Conservation (phyloP, 2,888 invertebrate species). For the Hirtodrosophila alboralis region DNA sequence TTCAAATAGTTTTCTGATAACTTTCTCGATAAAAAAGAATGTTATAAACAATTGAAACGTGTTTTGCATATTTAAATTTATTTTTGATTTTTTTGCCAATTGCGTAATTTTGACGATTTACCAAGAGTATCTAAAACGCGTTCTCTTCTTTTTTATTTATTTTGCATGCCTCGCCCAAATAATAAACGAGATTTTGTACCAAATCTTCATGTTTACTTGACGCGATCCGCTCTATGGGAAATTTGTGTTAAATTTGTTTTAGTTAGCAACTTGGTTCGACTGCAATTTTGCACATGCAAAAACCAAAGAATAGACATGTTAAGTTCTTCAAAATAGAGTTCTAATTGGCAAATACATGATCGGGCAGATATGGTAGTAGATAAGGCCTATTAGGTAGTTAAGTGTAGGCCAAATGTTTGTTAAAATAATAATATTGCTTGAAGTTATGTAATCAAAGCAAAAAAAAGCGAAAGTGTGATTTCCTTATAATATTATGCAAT, state of each 20-base stretch:
- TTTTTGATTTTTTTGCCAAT: constrained; percentile 15
- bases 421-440: constrained; percentile 23
- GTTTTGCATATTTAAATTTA: constrained; percentile 32
- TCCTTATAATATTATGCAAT: constrained; percentile 27
- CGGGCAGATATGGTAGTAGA: not conserved
- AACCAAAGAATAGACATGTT: constrained; percentile 37
- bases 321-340: constrained; percentile 49
- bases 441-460: constrained; percentile 44
- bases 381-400: constrained; percentile 4
- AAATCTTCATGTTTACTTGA: constrained; percentile 15
- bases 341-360: constrained; percentile 61
- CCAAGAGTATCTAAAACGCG: not conserved
- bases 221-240: constrained; percentile 31
- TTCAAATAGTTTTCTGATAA: constrained; percentile 23
- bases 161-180: constrained; percentile 42
- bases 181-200: constrained; percentile 9
- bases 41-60: constrained; percentile 20
- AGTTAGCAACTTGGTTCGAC: constrained; percentile 56
- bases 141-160: constrained; percentile 4
- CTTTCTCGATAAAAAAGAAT: constrained; percentile 42
- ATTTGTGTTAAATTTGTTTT: constrained; percentile 52
- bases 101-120: constrained; percentile 41
- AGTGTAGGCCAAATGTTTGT: constrained; percentile 26
- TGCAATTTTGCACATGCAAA: constrained; percentile 51
- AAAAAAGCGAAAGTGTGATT: constrained; percentile 70